A percentile compares a stretch with the other conserved stretches of the same genome.
Conservation (phyloP, 2,888 invertebrate genomes). For the Amiota mariae region DNA sequence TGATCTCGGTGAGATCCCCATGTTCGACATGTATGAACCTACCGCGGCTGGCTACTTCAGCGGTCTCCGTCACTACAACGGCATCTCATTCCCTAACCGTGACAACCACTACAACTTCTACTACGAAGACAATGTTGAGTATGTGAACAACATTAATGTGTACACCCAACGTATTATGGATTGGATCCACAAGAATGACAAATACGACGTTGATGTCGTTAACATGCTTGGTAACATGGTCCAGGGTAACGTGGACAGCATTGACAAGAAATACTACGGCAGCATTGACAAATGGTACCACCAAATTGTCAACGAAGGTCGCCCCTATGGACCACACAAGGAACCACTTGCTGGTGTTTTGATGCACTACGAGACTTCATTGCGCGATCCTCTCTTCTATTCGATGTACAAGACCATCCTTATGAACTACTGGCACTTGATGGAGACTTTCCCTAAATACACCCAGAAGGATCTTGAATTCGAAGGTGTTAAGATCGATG, state of each 20-base stretch:
- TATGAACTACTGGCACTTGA: slow-evolving; percentile 77
- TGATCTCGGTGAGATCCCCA: slow-evolving; percentile 79
- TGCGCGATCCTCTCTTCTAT: slow-evolving; percentile 84
- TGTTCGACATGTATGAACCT: slow-evolving; percentile 76
- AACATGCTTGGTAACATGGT: slow-evolving; percentile 76
- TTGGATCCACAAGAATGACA: slow-evolving; percentile 59
- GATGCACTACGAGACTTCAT: slow-evolving; percentile 79
- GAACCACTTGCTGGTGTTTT: slow-evolving; percentile 73
- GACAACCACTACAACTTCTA: slow-evolving; percentile 76
- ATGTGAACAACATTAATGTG: slow-evolving; percentile 73
- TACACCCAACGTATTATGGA: slow-evolving; percentile 79
- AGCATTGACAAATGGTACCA: slow-evolving; percentile 75
- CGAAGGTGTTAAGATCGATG: slow-evolving; percentile 79
- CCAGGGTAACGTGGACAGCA: slow-evolving; percentile 76
- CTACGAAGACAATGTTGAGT: slow-evolving; percentile 59
- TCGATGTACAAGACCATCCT: slow-evolving; percentile 79
- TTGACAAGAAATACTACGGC: slow-evolving; percentile 76
- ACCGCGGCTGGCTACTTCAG: slow-evolving; percentile 79
- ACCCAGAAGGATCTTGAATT: slow-evolving; percentile 78
- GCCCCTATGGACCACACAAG: slow-evolving; percentile 60
- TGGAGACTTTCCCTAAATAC: slow-evolving; percentile 78
- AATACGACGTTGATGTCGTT: slow-evolving; percentile 67
- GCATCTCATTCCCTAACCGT: slow-evolving; percentile 80
- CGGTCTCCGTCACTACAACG: slow-evolving; percentile 79
- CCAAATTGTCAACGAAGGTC: slow-evolving; percentile 75